Conservation (phyloP, 1,140 invertebrate species). For the Brachionus rotundiformis region DNA sequence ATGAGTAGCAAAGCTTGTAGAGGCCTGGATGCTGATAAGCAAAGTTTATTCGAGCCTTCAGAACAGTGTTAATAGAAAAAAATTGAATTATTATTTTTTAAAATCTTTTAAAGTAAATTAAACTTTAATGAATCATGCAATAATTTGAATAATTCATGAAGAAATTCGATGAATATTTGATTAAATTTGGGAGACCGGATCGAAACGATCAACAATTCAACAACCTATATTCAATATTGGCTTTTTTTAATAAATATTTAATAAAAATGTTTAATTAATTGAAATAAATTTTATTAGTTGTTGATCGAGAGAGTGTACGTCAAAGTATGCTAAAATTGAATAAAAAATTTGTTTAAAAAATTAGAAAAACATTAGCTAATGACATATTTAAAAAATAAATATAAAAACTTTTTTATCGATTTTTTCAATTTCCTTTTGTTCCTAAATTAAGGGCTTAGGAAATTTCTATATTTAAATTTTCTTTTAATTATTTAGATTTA, state of each 20-base stretch:
- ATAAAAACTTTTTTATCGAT: conserved; percentile 2
- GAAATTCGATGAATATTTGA: not conserved
- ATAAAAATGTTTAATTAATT: not conserved
- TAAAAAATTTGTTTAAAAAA: conserved; percentile 4
- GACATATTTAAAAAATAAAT: not conserved
- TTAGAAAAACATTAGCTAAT: not conserved
- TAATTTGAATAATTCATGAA: not conserved
- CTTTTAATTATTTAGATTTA: not conserved
- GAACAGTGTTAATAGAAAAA: not conserved
- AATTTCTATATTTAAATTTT: not conserved
- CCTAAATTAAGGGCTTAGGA: not conserved
- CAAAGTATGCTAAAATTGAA: conserved; percentile 5
- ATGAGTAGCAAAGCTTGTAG: not conserved
- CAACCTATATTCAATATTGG: not conserved
- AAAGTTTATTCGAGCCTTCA: not conserved
- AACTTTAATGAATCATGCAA: conserved; percentile 11
- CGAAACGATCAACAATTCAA: not conserved
- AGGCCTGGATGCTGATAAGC: not conserved
- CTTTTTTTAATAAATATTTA: not conserved
- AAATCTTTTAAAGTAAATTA: not conserved
- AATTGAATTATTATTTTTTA: not conserved
- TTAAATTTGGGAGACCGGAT: not conserved
- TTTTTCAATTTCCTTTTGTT: not conserved
- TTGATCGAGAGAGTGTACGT: not conserved
- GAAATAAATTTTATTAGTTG: not conserved